Conservation (phyloP, 2,113 vertebrate species). For the Pachyramphus minor region DNA sequence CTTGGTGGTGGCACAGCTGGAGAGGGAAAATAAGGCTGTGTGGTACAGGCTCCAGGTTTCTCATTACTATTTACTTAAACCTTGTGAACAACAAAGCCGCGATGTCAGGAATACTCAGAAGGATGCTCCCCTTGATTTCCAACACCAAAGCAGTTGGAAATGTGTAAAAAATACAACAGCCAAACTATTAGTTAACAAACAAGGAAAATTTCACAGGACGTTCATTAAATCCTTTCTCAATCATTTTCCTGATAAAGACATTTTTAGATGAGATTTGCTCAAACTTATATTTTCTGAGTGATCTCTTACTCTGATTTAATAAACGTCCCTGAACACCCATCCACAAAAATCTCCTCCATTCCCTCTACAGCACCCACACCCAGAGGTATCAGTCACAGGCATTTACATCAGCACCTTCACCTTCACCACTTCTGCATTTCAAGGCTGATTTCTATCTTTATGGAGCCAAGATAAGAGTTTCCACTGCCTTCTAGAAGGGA, state of each 20-base stretch:
- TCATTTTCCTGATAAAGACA: not conserved
- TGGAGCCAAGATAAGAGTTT: not conserved
- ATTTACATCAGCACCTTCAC: not conserved
- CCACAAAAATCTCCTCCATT: not conserved
- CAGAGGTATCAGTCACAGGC: not conserved
- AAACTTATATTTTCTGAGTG: not conserved
- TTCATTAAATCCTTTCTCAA: not conserved
- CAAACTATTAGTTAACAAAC: not conserved
- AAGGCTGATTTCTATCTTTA: not conserved
- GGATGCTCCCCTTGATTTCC: not conserved
- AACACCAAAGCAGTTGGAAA: not conserved
- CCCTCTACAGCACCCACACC: not conserved
- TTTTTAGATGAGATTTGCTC: not conserved
- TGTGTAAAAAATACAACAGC: not conserved
- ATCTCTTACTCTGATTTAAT: not conserved
- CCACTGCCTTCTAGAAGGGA: not conserved
- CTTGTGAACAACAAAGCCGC: not conserved
- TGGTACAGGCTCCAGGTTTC: not conserved
- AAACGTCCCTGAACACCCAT: fast-evolving
- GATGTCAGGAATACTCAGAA: not conserved
- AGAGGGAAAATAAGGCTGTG: not conserved
- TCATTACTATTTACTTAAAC: not conserved
- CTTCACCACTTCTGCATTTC: not conserved
- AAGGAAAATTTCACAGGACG: not conserved
- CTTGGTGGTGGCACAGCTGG: not conserved